Evolutionary conservation across 2,888 invertebrate species (phyloP), one percentile per base, ranked within the genome.

Genomic region (Laspeyria flexula): DNA sequence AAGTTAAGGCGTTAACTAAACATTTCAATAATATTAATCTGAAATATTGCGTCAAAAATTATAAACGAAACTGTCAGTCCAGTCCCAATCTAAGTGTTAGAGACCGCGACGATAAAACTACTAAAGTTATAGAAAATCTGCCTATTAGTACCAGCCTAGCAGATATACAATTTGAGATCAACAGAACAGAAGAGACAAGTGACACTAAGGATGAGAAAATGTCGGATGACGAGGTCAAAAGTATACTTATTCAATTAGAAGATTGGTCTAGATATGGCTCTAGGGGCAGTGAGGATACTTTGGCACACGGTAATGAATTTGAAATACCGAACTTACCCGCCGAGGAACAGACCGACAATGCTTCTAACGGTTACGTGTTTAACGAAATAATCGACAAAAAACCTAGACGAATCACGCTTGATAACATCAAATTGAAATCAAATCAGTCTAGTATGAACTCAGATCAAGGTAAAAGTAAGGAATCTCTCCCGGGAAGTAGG

Each of bases 1-100:
- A 95, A 79, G 96, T 96, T 0, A 95, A 95, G 50, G 95, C 95
- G 31, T 85, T 96, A 51, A 93, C 96, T 0, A 94, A 95, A 74
- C 95, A 95, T 79, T 96, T 96, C 63, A 93, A 95, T 65, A 81
- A 88, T 62, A 90, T 92, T 18, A 90, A 92, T 67, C 76, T 93
- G 18, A 85, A 62, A 30, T 91, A 92, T 62, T 85, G 90, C 60
- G 86, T 86, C 6, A 86, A 83, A 71, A 87, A 62, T 56, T 90
- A 90, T 57, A 90, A 88, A 73, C 75, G 90, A 45, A 85, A 88
- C 71, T 92, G 88, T 60, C 87, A 88, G 61, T 92, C 91, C 10
- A 92, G 88, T 63, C 93, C 93, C 0, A 92, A 93, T 60, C 79
- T 93, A 9, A 83, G 83, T 48, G 65, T 64, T n/a, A 81, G 82